Evolutionary conservation across 2,888 invertebrate species (phyloP).

Genomic region (Vesta saturnalis): DNA sequence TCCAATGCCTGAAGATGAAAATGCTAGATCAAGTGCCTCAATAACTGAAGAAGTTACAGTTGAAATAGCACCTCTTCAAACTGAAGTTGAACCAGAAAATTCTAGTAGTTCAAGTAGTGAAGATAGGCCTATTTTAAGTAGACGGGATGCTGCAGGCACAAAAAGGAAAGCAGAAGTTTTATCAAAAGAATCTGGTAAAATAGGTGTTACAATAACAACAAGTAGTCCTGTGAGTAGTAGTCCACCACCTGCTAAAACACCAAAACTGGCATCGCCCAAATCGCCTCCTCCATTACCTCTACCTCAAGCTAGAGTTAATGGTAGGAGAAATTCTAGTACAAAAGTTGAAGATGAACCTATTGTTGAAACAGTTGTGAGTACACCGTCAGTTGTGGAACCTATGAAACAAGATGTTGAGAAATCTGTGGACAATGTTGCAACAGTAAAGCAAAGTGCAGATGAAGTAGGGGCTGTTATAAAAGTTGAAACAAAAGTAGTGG

Average conservation of each 20-base stretch:
- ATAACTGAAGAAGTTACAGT: constrained; percentile 38
- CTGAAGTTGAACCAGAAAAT: constrained; percentile 64
- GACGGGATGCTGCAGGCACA: constrained; percentile 70
- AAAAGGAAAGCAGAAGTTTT: constrained; percentile 90
- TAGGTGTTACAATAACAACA: constrained; percentile 90
- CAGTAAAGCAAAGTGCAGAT: constrained; percentile 55
- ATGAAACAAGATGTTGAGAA: constrained; percentile 48
- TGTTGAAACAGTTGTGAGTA: constrained; percentile 55
- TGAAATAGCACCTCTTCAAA: constrained; percentile 44
- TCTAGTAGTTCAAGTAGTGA: constrained; percentile 70
- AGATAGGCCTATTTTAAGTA: constrained; percentile 66
- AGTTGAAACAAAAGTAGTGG: constrained; percentile 25
- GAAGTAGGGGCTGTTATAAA: constrained; percentile 50
- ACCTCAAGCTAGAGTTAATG: constrained; percentile 59
- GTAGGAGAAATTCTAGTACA: constrained; percentile 61
- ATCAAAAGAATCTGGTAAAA: constrained; percentile 87
- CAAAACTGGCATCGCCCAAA: constrained; percentile 55
- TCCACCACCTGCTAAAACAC: constrained; percentile 65
- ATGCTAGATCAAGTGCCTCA: constrained; percentile 56
- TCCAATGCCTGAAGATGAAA: constrained; percentile 63
- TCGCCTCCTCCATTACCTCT: constrained; percentile 62
- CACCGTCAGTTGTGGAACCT: constrained; percentile 57
- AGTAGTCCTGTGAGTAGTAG: constrained; percentile 65
- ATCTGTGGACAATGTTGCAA: constrained; percentile 53
- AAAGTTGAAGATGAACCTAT: constrained; percentile 61